phyloP scores from a whole-genome alignment of 2,888 invertebrate genomes.

The Lampropteryx suffumata region DNA sequence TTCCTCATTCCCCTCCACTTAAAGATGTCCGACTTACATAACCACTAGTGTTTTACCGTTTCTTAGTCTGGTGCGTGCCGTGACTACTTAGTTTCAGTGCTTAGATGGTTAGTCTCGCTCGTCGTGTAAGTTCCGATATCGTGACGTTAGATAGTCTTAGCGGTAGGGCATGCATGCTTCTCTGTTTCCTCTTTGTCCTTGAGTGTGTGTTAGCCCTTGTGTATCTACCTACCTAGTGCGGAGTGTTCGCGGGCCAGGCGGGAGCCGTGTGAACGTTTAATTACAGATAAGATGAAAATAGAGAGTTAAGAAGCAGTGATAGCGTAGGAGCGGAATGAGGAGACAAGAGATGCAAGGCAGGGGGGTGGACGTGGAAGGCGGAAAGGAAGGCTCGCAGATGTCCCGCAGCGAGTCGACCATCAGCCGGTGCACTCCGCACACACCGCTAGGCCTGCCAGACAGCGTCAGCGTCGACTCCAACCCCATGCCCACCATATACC shows the following conservation, averaged over 20 bases:
- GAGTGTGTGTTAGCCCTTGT: conserved; percentile 63
- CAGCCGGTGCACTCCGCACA: conserved; percentile 79
- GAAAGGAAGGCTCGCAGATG: conserved; percentile 81
- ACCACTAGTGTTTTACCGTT: conserved; percentile 43
- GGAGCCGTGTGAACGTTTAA: conserved; percentile 63
- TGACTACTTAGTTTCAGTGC: conserved; percentile 57
- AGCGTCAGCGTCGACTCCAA: conserved; percentile 94
- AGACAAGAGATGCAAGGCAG: conserved; percentile 71
- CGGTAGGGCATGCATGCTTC: conserved; percentile 76
- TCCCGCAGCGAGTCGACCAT: conserved; percentile 89
- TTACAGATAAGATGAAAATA: conserved; percentile 73
- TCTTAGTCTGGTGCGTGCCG: conserved; percentile 43
- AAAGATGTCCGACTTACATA: conserved; percentile 29
- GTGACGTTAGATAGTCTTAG: conserved; percentile 69
- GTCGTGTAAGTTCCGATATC: conserved; percentile 52
- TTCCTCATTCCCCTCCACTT: conserved; percentile 10
- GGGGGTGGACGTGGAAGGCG: conserved; percentile 60
- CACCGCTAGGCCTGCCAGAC: conserved; percentile 82
- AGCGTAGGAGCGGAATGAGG: conserved; percentile 75
- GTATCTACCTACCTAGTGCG: conserved; percentile 49
- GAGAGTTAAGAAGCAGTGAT: conserved; percentile 73
- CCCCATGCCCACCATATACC: conserved; percentile 93
- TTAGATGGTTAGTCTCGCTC: conserved; percentile 60
- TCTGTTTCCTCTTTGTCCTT: conserved; percentile 63
- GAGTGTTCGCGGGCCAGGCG: conserved; percentile 51